Base-by-base conservation (phyloP, 2,888 invertebrate genomes). In the Ochropleura plecta region DNA sequence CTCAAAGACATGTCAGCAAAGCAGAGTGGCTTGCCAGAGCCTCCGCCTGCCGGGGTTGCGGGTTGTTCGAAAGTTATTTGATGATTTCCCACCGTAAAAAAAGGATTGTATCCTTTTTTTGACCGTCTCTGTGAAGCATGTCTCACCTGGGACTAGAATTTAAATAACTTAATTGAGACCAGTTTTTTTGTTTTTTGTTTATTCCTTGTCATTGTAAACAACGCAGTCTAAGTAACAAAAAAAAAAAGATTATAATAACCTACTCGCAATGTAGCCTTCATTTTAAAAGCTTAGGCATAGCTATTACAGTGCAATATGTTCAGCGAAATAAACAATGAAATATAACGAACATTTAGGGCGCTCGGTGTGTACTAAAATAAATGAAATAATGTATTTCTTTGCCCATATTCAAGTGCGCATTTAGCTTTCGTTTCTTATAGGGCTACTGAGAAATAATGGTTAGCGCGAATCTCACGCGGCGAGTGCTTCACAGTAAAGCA, bases 401-500 rank as follows among this genome's bases (percentile, higher is more conserved):
- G 60, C 64, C 57, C 64, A 67, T 53, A 70, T 70, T 76, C 72
- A 70, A 70, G 84, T 91, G 91, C 93, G 92, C 93, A 93, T 91
- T 93, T 90, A 90, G 90, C 89, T 91, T 89, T 92, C 86, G 68
- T 89, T 91, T 92, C 91, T 86, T 88, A 90, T 90, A 75, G 72
- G 88, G 88, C 87, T 93, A 93, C 94, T 90, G 86, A 86, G 91
- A 93, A 94, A 92, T 91, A 91, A 90, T 91, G 90, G 93, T 94
- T 92, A 93, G 90, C 91, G 92, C 90, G 92, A 92, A 93, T 90
- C 89, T 90, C 89, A 83, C 78, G 88, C 87, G 87, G 88, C 87
- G 84, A 90, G 84, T 86, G 91, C 91, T 96, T 95, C 94, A 91
- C 92, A 84, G 93, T 93, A 95, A 94, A 90, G 91, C 92, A 92